Evolutionary conservation across 1,140 invertebrate species (phyloP).

Genomic region (Drosophila kohkoa): DNA sequence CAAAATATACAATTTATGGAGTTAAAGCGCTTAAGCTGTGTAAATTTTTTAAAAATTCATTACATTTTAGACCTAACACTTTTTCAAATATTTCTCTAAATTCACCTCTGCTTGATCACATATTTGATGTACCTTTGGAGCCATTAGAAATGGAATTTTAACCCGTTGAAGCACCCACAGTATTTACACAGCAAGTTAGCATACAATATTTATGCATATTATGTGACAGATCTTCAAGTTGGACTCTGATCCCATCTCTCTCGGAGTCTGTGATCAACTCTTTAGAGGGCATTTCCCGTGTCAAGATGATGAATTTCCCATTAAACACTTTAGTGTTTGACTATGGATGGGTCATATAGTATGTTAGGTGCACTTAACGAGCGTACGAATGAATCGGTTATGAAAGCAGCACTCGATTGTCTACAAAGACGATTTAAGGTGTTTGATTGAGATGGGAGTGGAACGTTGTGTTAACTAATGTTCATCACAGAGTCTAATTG

Average conservation of each 20-base stretch:
- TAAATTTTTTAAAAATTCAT: no score
- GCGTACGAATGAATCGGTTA: conserved; percentile 3
- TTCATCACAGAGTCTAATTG: conserved; percentile 37
- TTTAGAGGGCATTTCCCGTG: conserved; percentile 68
- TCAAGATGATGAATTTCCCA: conserved; percentile 47
- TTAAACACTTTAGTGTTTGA: conserved; percentile 17
- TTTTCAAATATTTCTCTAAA: background rate
- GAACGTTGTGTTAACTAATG: conserved; percentile 23
- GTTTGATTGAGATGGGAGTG: conserved; percentile 19
- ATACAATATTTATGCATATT: conserved; percentile 32
- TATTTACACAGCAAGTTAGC: conserved; percentile 30
- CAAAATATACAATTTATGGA: no score
- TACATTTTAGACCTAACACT: no score
- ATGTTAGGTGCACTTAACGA: conserved; percentile 1
- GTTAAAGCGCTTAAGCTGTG: no score
- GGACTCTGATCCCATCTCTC: conserved; percentile 12
- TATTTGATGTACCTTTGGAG: conserved; percentile 1
- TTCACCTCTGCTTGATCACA: background rate
- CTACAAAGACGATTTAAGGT: conserved; percentile 11
- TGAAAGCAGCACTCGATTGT: conserved; percentile 24
- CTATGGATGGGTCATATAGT: conserved; percentile 16
- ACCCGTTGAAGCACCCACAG: conserved; percentile 17
- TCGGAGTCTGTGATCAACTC: background rate
- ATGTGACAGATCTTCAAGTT: conserved; percentile 13
- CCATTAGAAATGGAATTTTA: background rate